phyloP scores from a whole-genome alignment of 2,888 invertebrate species.

The Terebella lapidaria region DNA sequence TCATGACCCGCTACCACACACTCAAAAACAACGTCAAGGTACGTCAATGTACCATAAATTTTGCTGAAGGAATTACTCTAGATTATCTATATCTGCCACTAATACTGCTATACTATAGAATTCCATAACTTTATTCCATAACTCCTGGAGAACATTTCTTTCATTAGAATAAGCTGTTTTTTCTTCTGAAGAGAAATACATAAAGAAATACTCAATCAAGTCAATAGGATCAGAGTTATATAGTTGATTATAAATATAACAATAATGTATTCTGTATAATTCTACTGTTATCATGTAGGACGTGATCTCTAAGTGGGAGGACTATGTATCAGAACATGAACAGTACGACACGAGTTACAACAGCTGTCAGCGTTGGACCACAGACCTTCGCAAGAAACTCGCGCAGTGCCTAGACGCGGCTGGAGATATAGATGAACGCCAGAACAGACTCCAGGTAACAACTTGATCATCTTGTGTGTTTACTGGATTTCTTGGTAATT shows the following conservation, averaged over 20 bases:
- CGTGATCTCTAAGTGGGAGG: slow-evolving; percentile 74
- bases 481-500: too few relatives aligned
- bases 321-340: slow-evolving; percentile 79
- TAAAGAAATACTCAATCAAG: too few relatives aligned
- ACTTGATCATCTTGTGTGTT: too few relatives aligned
- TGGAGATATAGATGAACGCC: slow-evolving; percentile 67
- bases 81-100: neutral
- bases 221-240: neutral
- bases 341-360: slow-evolving; percentile 68
- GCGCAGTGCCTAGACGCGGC: slow-evolving; percentile 53
- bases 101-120: too few relatives aligned
- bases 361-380: slow-evolving; percentile 71
- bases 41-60: slow-evolving; percentile 11
- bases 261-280: neutral
- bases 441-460: slow-evolving; percentile 41
- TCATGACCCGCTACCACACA: slow-evolving; percentile 66
- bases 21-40: slow-evolving; percentile 45
- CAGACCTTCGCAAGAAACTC: slow-evolving; percentile 60
- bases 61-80: neutral
- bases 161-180: too few relatives aligned
- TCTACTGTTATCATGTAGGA: slow-evolving; percentile 57
- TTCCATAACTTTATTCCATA: too few relatives aligned
- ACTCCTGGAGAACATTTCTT: too few relatives aligned
- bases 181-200: too few relatives aligned
- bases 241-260: neutral